Percentiles rank a stretch among this genome's conserved stretches.
These are phyloP conservation scores for Ictalurus punctatus DNA, from an alignment of 2,113 vertebrate species.

Conservation along the genomic window DNA sequence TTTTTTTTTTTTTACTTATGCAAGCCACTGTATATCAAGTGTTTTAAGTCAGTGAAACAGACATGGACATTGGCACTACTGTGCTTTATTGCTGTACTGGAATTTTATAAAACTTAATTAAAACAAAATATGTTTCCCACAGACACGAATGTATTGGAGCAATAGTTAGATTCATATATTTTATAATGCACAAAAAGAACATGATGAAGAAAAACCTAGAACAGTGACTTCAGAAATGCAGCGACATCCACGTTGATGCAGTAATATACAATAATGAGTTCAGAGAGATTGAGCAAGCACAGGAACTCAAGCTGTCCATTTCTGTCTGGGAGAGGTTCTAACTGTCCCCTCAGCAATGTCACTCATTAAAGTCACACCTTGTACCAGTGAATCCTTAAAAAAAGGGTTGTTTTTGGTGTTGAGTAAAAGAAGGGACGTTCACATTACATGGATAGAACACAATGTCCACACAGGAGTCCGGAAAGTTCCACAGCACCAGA, in stretches of 20 bases:
- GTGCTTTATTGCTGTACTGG: constrained; percentile 82
- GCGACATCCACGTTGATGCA: constrained; percentile 54
- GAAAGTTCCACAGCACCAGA: constrained; percentile 44
- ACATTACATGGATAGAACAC: constrained; percentile 38
- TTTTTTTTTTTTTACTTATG: neutral
- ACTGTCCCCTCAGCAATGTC: neutral
- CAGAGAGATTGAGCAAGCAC: constrained; percentile 51
- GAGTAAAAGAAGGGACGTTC: constrained; percentile 4
- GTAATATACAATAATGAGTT: constrained; percentile 56
- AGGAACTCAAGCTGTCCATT: constrained; percentile 43
- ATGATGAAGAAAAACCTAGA: constrained; percentile 45
- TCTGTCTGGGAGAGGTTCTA: neutral
- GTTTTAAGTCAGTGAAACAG: neutral
- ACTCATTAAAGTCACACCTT: neutral
- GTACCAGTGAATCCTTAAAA: constrained; percentile 10
- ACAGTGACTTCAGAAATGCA: constrained; percentile 63
- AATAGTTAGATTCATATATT: constrained; percentile 61
- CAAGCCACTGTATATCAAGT: neutral
- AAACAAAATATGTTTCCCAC: constrained; percentile 73
- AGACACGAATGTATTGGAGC: constrained; percentile 69
- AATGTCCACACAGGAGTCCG: constrained; percentile 35
- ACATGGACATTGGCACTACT: constrained; percentile 58
- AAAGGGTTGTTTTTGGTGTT: constrained; percentile 15
- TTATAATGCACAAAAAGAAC: constrained; percentile 69
- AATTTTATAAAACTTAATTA: constrained; percentile 75